phyloP scores from a whole-genome alignment of 2,888 invertebrate genomes.

The Chymomyza fuscimana region DNA sequence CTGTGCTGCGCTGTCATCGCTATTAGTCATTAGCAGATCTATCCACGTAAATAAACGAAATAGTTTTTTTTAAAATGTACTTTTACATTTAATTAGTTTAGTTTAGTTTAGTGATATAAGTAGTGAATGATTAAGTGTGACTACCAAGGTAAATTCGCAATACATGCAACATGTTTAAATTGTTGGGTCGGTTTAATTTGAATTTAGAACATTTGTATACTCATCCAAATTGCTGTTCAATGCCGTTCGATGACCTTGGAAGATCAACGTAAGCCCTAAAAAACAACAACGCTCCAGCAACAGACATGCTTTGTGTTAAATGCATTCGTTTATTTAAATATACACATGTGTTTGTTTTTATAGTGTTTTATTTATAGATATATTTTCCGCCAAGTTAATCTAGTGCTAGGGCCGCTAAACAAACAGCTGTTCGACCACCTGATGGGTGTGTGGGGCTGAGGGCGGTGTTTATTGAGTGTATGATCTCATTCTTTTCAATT shows the following conservation, averaged over 20 bases:
- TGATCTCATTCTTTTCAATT: conserved; percentile 56
- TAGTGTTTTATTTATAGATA: neutral
- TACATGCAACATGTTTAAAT: neutral
- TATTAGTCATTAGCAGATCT: neutral
- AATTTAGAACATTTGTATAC: neutral
- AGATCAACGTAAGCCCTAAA: conserved; percentile 32
- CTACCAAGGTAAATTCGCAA: neutral
- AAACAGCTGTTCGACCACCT: conserved; percentile 65
- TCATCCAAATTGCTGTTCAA: conserved; percentile 29
- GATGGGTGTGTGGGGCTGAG: conserved; percentile 38
- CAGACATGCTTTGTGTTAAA: neutral
- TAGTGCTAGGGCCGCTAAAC: neutral
- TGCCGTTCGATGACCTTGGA: conserved; percentile 65
- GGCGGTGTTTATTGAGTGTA: conserved; percentile 29
- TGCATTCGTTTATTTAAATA: neutral
- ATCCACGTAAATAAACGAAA: conserved; percentile 17
- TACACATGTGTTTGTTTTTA: neutral
- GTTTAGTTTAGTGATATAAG: neutral
- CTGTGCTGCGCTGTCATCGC: neutral
- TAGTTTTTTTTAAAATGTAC: neutral
- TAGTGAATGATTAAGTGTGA: neutral
- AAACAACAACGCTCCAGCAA: neutral
- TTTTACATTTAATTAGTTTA: neutral
- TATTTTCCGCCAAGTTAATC: neutral
- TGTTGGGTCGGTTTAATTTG: neutral